A percentile compares a stretch with the other conserved stretches of the same genome.
These are phyloP conservation scores for Trinectes maculatus DNA, from an alignment of 2,113 vertebrate species.

Conservation along the genomic window DNA sequence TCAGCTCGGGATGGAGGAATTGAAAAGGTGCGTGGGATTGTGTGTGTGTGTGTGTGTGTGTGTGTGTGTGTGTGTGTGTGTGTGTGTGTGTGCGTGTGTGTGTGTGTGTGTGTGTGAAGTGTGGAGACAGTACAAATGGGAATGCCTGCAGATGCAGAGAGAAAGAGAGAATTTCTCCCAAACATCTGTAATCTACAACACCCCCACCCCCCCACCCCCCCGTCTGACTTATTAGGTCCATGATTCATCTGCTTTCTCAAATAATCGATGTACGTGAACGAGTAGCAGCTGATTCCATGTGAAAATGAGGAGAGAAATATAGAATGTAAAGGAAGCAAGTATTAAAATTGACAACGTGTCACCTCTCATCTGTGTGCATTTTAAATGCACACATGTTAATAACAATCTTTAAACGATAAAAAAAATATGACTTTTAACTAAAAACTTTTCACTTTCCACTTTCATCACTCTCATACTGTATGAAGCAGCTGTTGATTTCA, in stretches of 20 bases:
- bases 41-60: slow-evolving; percentile 13
- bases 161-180: not conserved
- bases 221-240: slow-evolving; percentile 32
- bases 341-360: too few relatives aligned
- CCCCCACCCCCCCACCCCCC: slow-evolving; percentile 8
- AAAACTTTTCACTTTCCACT: too few relatives aligned
- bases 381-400: too few relatives aligned
- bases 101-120: slow-evolving; percentile 10
- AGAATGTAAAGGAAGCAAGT: too few relatives aligned
- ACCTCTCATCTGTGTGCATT: too few relatives aligned
- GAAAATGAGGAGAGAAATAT: too few relatives aligned
- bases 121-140: slow-evolving; percentile 1
- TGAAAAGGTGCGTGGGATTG: slow-evolving; percentile 47
- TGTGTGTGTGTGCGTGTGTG: slow-evolving; percentile 11
- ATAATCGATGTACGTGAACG: too few relatives aligned
- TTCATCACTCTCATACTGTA: too few relatives aligned
- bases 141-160: slow-evolving; percentile 3
- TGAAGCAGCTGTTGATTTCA: too few relatives aligned
- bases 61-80: slow-evolving; percentile 8
- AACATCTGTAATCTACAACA: slow-evolving; percentile 26
- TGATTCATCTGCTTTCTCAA: slow-evolving; percentile 19
- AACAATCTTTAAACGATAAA: too few relatives aligned
- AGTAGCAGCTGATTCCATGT: too few relatives aligned
- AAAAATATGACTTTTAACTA: too few relatives aligned
- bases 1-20: slow-evolving; percentile 39